These are phyloP conservation scores for Silurus lanzhouensis DNA, from an alignment of 2,797 vertebrate genomes.

Conservation along the genomic window DNA sequence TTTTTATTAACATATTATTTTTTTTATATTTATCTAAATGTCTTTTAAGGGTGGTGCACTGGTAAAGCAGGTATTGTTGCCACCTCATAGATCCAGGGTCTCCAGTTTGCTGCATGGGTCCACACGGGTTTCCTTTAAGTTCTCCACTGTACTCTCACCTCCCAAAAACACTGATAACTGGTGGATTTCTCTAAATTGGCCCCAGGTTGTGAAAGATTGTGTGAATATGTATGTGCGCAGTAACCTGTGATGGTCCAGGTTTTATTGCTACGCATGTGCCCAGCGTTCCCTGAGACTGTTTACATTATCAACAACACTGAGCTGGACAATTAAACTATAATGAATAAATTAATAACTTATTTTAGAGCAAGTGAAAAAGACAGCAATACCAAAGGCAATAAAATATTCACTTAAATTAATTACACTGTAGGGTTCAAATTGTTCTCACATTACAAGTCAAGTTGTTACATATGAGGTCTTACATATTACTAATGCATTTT, in stretches of 20 bases:
- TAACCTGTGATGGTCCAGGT: background rate
- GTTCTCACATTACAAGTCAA: conserved; percentile 48
- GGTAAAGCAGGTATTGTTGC: background rate
- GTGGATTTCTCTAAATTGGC: background rate
- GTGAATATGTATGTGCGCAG: background rate
- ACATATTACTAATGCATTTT: conserved; percentile 32
- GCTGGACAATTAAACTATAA: background rate
- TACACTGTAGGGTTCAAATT: conserved; percentile 54
- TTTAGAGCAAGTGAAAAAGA: background rate
- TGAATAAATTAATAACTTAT: conserved; percentile 10
- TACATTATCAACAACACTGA: background rate
- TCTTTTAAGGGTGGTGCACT: background rate
- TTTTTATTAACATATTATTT: background rate
- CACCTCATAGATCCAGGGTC: background rate
- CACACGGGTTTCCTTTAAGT: background rate
- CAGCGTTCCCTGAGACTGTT: too few relatives aligned
- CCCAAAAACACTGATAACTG: background rate
- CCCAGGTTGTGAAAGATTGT: background rate
- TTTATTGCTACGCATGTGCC: background rate
- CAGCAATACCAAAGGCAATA: conserved; percentile 62
- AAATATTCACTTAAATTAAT: conserved; percentile 59
- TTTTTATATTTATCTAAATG: background rate
- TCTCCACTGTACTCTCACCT: background rate
- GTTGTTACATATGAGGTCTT: conserved; percentile 33
- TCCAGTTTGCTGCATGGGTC: background rate